phyloP scores from a whole-genome alignment of 53 echinoderm and acorn worm genomes.

The Temnopleurus reevesii region DNA sequence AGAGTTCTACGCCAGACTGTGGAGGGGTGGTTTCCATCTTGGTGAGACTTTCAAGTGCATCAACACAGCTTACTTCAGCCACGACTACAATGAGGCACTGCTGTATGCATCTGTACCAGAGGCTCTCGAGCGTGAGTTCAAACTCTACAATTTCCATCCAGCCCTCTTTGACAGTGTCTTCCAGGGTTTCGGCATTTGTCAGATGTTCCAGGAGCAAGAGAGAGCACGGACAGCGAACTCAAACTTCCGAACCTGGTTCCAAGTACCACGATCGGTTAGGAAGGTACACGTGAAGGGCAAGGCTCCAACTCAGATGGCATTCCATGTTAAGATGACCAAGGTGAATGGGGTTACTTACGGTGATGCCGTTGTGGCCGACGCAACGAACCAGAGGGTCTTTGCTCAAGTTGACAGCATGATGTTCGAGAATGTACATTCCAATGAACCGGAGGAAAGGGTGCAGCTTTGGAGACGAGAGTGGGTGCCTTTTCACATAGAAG shows the following conservation, averaged over 20 bases:
- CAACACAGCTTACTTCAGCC: conserved; percentile 93
- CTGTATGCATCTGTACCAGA: conserved; percentile 86
- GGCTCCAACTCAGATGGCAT: conserved; percentile 78
- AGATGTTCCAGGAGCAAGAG: conserved; percentile 87
- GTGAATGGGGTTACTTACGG: conserved; percentile 73
- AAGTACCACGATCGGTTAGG: conserved; percentile 84
- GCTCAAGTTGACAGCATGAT: conserved; percentile 83
- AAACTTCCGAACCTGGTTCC: conserved; percentile 81
- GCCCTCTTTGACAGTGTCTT: conserved; percentile 89
- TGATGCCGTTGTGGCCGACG: conserved; percentile 86
- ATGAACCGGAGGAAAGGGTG: conserved; percentile 88
- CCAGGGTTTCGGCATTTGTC: conserved; percentile 95
- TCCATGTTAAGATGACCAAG: conserved; percentile 75
- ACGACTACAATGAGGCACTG: conserved; percentile 86
- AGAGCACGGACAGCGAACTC: conserved; percentile 67
- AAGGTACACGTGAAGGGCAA: conserved; percentile 85
- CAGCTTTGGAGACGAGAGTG: conserved; percentile 93
- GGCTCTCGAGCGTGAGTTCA: conserved; percentile 80
- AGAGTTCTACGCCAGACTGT: conserved; percentile 84
- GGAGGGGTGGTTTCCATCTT: conserved; percentile 92
- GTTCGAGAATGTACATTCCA: conserved; percentile 91
- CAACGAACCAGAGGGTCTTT: conserved; percentile 92
- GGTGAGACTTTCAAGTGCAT: conserved; percentile 85
- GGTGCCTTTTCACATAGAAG: conserved; percentile 73
- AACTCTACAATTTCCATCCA: conserved; percentile 86